Base-by-base conservation (phyloP, 2,888 invertebrate genomes). In the Epirrhoe tristata region DNA sequence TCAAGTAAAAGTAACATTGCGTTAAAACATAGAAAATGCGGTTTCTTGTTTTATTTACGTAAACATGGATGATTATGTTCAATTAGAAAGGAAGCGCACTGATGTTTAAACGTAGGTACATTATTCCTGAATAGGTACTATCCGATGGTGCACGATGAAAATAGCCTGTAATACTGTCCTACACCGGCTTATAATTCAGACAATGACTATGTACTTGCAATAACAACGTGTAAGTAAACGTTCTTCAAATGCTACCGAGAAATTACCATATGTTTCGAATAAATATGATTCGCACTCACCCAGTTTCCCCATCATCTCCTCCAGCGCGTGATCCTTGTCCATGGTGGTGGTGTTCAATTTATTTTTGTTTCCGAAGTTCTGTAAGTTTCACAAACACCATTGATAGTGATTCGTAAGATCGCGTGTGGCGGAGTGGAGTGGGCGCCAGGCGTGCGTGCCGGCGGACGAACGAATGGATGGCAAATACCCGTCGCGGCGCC, bases 251-350 rank as follows among this genome's bases (percentile, higher is more conserved):
- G 64, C 57, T 61, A 66, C 64, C 14, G 56, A 59, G 59, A 63
- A 10, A 56, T 55, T 46, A 70, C 84, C 86, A 88, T 87, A 89
- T 88, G 89, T 76, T 85, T 66, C 58, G 66, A 73, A 71, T 73
- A 73, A 67, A 65, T 66, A 65, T 66, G 58, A 46, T 55, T 52
- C 64, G 88, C 58, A 57, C 93, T 94, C 78, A 95, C 95, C 95
- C 78, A 95, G 87, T 83, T 95, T 95, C 77, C 94, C 95, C 95
- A 95, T 95, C 83, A 95, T 94, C 76, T 95, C 95, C 81, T 95
- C 95, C 63, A 95, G 81, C 34, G 95, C 95, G 79, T 91, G 94
- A 88, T 95, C 95, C 83, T 95, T 94, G 80, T 95, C 95, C 95
- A 95, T 95, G 82, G 58, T 87, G 74, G 66, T 66, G 64, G 69